Evolutionary conservation across 2,888 invertebrate genomes (phyloP).

Genomic region (Drosophila setosimentum): DNA sequence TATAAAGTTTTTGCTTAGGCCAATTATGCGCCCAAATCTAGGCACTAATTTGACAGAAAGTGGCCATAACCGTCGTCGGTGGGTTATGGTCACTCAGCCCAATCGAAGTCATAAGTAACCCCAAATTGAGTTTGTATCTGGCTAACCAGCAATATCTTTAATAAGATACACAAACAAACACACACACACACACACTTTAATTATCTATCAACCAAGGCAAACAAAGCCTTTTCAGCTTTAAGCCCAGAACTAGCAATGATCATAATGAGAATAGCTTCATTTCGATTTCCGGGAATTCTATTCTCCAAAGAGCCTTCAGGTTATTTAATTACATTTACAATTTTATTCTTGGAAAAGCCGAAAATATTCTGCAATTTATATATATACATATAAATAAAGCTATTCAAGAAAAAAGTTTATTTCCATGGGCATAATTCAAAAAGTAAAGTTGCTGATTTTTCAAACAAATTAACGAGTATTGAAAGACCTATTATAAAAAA

Average conservation of each 20-base stretch:
- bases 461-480: too few species aligned
- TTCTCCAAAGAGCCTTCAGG: neutral
- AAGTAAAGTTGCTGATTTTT: neutral
- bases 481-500: too few species aligned
- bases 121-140: slow-evolving; percentile 65
- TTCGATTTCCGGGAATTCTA: slow-evolving; percentile 27
- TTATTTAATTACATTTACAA: slow-evolving; percentile 11
- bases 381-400: neutral
- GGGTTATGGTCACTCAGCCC: slow-evolving; percentile 54
- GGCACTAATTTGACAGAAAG: slow-evolving; percentile 79
- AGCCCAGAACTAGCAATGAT: slow-evolving; percentile 2
- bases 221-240: neutral
- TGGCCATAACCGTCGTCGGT: slow-evolving; percentile 44
- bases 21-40: slow-evolving; percentile 73
- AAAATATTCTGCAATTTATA: neutral
- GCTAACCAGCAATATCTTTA: slow-evolving; percentile 41
- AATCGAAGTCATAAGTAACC: slow-evolving; percentile 43
- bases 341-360: neutral
- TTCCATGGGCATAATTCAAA: neutral
- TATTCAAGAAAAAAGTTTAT: neutral
- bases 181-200: slow-evolving; percentile 13
- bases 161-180: slow-evolving; percentile 21
- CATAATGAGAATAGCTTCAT: slow-evolving; percentile 16
- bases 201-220: slow-evolving; percentile 32
- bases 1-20: slow-evolving; percentile 66